These are phyloP conservation scores for Acanthosoma haemorrhoidale DNA, from an alignment of 2,888 invertebrate species.

Conservation along the genomic window DNA sequence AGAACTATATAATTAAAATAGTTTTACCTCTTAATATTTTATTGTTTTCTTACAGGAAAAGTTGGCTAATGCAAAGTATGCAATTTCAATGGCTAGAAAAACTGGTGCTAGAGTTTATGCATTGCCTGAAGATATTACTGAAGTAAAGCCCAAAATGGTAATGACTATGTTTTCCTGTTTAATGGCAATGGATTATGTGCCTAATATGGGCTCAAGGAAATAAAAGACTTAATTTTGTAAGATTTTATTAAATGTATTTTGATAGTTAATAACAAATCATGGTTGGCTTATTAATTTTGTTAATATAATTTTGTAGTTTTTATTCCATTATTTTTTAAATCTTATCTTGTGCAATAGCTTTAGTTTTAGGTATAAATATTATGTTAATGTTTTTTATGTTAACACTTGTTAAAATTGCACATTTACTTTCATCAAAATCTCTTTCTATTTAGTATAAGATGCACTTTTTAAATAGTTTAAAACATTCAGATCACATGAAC, in stretches of 20 bases:
- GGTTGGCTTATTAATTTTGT: constrained; percentile 1
- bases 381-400: neutral
- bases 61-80: constrained; percentile 97
- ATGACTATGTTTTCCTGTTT: constrained; percentile 99
- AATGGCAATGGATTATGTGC: constrained; percentile 95
- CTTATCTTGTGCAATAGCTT: neutral
- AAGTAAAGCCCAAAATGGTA: constrained; percentile 54
- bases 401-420: constrained; percentile 24
- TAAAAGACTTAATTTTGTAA: constrained; percentile 15
- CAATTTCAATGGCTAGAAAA: constrained; percentile 95
- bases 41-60: constrained; percentile 64
- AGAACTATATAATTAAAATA: no score
- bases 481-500: no score
- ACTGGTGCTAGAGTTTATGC: constrained; percentile 97
- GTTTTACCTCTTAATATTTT: neutral
- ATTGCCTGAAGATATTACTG: constrained; percentile 52
- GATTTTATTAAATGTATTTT: neutral
- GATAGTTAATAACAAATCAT: neutral
- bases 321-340: neutral
- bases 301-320: neutral
- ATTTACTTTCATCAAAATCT: neutral
- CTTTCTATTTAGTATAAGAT: neutral
- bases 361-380: neutral
- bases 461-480: no score
- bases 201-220: constrained; percentile 62